Conservation (phyloP, 2,888 invertebrate genomes). For the Brenthis daphne region DNA sequence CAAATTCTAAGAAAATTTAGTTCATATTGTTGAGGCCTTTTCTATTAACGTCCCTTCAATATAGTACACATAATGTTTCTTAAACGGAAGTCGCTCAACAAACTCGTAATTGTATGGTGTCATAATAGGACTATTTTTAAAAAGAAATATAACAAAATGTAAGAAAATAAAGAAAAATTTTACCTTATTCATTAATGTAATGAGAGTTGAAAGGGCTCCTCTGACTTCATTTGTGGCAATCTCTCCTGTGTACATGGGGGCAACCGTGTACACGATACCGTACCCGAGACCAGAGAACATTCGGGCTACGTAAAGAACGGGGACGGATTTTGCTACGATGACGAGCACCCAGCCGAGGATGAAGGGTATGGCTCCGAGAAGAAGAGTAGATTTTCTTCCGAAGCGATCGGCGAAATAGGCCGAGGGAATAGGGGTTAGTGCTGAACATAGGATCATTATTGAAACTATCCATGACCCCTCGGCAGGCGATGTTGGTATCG, state of each 20-base stretch:
- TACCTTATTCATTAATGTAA: conserved; percentile 82
- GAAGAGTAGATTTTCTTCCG: conserved; percentile 86
- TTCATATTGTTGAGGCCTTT: no score
- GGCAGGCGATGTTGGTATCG: conserved; percentile 73
- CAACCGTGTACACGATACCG: conserved; percentile 83
- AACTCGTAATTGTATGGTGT: background rate
- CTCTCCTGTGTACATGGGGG: conserved; percentile 85
- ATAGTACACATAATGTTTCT: no score
- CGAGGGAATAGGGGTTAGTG: conserved; percentile 83
- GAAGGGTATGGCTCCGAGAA: conserved; percentile 83
- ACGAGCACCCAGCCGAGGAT: conserved; percentile 85
- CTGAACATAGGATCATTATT: conserved; percentile 84
- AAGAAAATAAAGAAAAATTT: conserved; percentile 41
- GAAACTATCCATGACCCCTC: conserved; percentile 85
- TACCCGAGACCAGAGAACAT: conserved; percentile 85
- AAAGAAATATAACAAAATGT: background rate
- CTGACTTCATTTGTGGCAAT: conserved; percentile 84
- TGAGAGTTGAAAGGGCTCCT: conserved; percentile 84
- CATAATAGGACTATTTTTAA: conserved; percentile 14
- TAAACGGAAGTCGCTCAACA: no score
- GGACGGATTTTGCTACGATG: conserved; percentile 80
- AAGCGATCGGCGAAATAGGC: conserved; percentile 84
- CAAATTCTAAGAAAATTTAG: no score
- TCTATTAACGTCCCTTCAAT: no score
- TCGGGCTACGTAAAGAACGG: conserved; percentile 81